Percentiles rank a stretch among this genome's conserved stretches.
Evolutionary conservation across 2,888 invertebrate genomes (phyloP).

Genomic region (Cremastinae sp.): DNA sequence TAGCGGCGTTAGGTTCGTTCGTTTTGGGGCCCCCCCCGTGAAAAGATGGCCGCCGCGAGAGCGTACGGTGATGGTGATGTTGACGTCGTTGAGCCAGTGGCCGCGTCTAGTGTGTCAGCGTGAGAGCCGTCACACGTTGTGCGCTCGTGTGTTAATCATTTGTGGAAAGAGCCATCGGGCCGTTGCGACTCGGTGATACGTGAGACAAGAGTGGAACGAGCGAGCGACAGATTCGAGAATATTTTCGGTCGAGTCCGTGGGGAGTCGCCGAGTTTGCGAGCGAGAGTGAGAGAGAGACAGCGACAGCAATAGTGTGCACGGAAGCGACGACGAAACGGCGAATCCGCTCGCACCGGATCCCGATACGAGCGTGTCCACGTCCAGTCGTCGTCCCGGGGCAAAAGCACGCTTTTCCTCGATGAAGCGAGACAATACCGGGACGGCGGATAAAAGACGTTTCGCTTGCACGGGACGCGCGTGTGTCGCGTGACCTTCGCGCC

Average conservation of each 20-base stretch:
- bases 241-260: constrained; percentile 38
- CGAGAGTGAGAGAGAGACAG: constrained; percentile 11
- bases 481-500: constrained; percentile 62
- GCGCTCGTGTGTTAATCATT: constrained; percentile 53
- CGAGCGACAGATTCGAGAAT: constrained; percentile 13
- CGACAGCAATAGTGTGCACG: not conserved
- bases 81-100: constrained; percentile 73
- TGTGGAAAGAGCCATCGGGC: not conserved
- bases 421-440: constrained; percentile 22
- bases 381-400: not conserved
- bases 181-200: not conserved
- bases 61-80: constrained; percentile 79
- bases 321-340: constrained; percentile 25
- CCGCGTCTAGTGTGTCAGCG: constrained; percentile 74
- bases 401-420: not conserved
- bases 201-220: constrained; percentile 19
- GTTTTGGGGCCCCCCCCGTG: constrained; percentile 55
- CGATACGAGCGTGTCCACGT: not conserved
- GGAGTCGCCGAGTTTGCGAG: constrained; percentile 41
- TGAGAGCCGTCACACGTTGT: constrained; percentile 69
- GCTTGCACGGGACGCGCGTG: constrained; percentile 61
- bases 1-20: constrained; percentile 63
- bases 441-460: constrained; percentile 59
- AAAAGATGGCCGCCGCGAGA: constrained; percentile 80
- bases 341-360: constrained; percentile 5